Evolutionary conservation across 2,888 invertebrate species (phyloP), one percentile per base, ranked within the genome.

Genomic region (Scaptomyza reducta): DNA sequence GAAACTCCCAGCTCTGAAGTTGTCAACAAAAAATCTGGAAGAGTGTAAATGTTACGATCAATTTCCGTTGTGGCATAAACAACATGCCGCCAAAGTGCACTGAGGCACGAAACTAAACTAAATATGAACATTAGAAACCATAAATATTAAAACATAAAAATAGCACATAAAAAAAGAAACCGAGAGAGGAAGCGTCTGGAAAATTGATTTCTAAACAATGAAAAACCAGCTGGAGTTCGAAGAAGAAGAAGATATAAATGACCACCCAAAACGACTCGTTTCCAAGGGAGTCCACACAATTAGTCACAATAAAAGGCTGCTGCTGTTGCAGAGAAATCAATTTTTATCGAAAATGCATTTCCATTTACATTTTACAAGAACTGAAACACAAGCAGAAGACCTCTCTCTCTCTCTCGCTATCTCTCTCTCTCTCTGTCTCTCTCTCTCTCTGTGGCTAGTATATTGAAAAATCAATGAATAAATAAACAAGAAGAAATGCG

Each of bases 141-240:
- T 85, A 82, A 82, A 82, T 82, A 83, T 83, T 66, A 83, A 85
- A 77, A 79, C 79, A 82, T 79, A 76, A 85, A 85, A 81, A 81
- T 77, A 77, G 50, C 33, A 61, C 22, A 49, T 49, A 75, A 66
- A 77, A 66, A 49, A 42, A 42, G 41, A 38, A 33, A 49, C 51
- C 25, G 53, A 46, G 33, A 61, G 71, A 73, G 10, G 3, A 31
- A 10, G 61, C 9, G 38, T 9, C 47, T 69, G 69, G 70, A 49
- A 78, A 85, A 82, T 71, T 58, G 71, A 80, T 78, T 83, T 78
- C 74, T 61, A 65, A 70, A 76, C 80, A 75, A 73, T 71, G 71
- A 65, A 64, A 83, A 60, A 82, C 85, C 82, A 82, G 82, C 86
- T 86, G 82, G 82, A 83, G 78, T 74, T 82, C 80, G 56, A 66